phyloP scores from a whole-genome alignment of 2,797 vertebrate species.

The Enoplosus armatus region DNA sequence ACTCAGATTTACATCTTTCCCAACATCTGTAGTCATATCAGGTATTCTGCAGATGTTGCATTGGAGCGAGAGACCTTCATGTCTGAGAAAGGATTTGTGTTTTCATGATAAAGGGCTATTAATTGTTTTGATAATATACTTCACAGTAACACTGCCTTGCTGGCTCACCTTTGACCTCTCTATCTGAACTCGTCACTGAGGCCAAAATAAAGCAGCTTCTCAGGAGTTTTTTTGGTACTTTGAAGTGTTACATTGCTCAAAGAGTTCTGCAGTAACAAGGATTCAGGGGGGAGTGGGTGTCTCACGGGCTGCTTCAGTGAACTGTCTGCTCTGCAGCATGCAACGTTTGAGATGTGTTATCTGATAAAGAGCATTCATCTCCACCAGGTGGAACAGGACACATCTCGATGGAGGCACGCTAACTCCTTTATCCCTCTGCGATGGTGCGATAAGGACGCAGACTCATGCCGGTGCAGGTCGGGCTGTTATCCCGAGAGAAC shows the following conservation, averaged over 20 bases:
- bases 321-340: constrained; percentile 52
- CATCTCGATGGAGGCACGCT: constrained; percentile 83
- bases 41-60: background rate
- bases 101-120: constrained; percentile 19
- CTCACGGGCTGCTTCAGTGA: constrained; percentile 31
- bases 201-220: background rate
- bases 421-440: constrained; percentile 75
- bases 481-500: constrained; percentile 53
- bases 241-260: background rate
- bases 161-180: constrained; percentile 48
- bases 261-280: background rate
- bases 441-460: constrained; percentile 72
- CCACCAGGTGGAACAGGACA: constrained; percentile 82
- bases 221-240: fast-evolving
- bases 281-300: constrained; percentile 13
- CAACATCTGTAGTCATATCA: constrained; percentile 49
- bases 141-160: background rate
- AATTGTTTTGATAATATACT: constrained; percentile 4
- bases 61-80: constrained; percentile 27
- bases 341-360: constrained; percentile 69
- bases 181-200: background rate
- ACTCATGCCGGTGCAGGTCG: constrained; percentile 80
- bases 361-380: constrained; percentile 81
- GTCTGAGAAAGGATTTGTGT: constrained; percentile 18
- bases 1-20: constrained; percentile 50